Conservation (phyloP, 2,888 invertebrate species). For the Aromia moschata region DNA sequence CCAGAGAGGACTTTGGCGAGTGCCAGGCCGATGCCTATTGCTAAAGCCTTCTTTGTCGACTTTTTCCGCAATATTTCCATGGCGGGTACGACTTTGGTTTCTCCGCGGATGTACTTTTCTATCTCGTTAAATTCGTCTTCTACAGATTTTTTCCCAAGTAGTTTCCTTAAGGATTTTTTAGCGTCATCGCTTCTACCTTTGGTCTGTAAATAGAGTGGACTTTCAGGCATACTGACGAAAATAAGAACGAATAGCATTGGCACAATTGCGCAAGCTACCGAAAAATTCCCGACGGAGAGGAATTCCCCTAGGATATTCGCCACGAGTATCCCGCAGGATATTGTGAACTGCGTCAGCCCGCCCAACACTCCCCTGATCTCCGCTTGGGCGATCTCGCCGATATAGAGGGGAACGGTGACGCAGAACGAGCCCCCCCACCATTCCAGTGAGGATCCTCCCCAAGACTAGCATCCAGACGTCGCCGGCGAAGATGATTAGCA, state of each 20-base stretch:
- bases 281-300: constrained; percentile 68
- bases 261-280: constrained; percentile 70
- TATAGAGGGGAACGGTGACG: constrained; percentile 82
- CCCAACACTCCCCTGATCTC: constrained; percentile 83
- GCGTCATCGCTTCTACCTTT: constrained; percentile 73
- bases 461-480: constrained; percentile 69
- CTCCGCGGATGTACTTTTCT: constrained; percentile 53
- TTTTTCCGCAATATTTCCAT: constrained; percentile 2
- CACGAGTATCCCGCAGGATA: constrained; percentile 81
- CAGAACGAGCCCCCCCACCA: constrained; percentile 81
- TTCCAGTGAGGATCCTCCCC: constrained; percentile 74
- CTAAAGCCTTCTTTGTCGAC: constrained; percentile 57
- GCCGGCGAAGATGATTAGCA: constrained; percentile 72
- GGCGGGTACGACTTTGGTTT: background rate
- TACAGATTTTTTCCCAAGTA: constrained; percentile 75
- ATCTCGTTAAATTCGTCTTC: constrained; percentile 71
- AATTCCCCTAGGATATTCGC: constrained; percentile 74
- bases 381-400: constrained; percentile 83
- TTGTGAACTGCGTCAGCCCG: constrained; percentile 83
- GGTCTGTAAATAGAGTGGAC: constrained; percentile 76
- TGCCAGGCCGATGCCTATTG: constrained; percentile 71
- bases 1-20: constrained; percentile 73
- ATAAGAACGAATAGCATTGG: constrained; percentile 73
- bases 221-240: constrained; percentile 85
- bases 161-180: constrained; percentile 70